Evolutionary conservation across 1,140 invertebrate genomes (phyloP).

Genomic region (Drosophila subpulchrella): DNA sequence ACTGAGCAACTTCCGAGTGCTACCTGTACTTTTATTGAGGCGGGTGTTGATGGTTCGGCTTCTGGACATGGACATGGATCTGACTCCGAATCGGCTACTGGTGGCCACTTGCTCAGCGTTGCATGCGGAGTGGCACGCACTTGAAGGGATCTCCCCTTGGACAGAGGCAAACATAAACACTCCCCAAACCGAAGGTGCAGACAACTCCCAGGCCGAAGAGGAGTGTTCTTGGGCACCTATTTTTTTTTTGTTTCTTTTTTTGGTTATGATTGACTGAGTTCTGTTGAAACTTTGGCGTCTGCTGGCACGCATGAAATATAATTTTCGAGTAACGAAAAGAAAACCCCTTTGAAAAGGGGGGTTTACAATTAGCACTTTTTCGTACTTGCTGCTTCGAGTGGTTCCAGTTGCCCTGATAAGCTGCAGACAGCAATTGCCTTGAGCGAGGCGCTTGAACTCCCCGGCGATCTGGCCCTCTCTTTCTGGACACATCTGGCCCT

Average conservation of each 20-base stretch:
- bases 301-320: constrained; percentile 76
- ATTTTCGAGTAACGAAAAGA: constrained; percentile 76
- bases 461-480: constrained; percentile 6
- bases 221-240: constrained; percentile 26
- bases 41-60: constrained; percentile 16
- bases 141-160: constrained; percentile 42
- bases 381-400: constrained; percentile 32
- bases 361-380: constrained; percentile 71
- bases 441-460: constrained; percentile 75
- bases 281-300: constrained; percentile 83
- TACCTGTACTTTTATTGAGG: constrained; percentile 14
- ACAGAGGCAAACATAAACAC: constrained; percentile 36
- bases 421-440: constrained; percentile 61
- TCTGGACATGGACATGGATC: constrained; percentile 14
- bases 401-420: constrained; percentile 69
- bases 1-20: too few relatives aligned
- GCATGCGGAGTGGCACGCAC: constrained; percentile 65
- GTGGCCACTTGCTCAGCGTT: constrained; percentile 52
- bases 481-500: background rate
- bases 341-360: constrained; percentile 17
- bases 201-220: constrained; percentile 20
- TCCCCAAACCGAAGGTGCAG: constrained; percentile 21
- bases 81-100: constrained; percentile 25
- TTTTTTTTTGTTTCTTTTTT: constrained; percentile 25
- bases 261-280: constrained; percentile 82